phyloP scores from a whole-genome alignment of 2,797 vertebrate species.

The Oryzias sinensis region DNA sequence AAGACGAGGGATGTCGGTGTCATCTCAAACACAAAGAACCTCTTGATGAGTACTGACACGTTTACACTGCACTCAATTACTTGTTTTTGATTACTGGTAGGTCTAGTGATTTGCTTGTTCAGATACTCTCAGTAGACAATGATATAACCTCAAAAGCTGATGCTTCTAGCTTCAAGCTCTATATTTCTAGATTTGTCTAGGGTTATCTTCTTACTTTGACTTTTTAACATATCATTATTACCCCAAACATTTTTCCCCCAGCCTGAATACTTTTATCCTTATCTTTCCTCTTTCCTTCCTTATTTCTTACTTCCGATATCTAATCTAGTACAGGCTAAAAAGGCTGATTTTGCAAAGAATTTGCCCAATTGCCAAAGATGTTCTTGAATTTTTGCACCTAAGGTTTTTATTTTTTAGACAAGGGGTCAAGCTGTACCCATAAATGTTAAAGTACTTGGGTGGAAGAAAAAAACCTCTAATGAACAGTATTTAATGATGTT shows the following conservation, averaged over 20 bases:
- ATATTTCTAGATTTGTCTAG: conserved; percentile 15
- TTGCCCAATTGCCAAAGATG: too few species aligned
- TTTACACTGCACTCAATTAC: conserved; percentile 72
- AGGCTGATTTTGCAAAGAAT: conserved; percentile 2
- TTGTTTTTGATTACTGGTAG: conserved; percentile 67
- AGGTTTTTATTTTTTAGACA: too few species aligned
- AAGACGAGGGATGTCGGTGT: conserved; percentile 53
- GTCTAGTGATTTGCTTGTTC: conserved; percentile 43
- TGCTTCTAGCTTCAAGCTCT: conserved; percentile 9
- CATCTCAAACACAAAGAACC: conserved; percentile 58
- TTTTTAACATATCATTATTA: conserved; percentile 38
- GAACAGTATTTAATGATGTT: too few species aligned
- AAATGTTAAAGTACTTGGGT: too few species aligned
- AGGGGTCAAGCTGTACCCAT: too few species aligned
- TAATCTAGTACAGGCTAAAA: conserved; percentile 44
- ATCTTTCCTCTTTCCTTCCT: conserved; percentile 32
- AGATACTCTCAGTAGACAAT: conserved; percentile 23
- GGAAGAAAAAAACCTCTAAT: too few species aligned
- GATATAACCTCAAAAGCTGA: conserved; percentile 7
- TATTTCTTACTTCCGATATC: conserved; percentile 44
- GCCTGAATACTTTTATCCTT: conserved; percentile 31
- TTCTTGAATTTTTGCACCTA: too few species aligned
- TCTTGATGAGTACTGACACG: conserved; percentile 52
- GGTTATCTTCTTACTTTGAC: conserved; percentile 22
- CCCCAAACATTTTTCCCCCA: conserved; percentile 20